Conservation (phyloP, 2,797 vertebrate species). For the Lindbergichthys nudifrons region DNA sequence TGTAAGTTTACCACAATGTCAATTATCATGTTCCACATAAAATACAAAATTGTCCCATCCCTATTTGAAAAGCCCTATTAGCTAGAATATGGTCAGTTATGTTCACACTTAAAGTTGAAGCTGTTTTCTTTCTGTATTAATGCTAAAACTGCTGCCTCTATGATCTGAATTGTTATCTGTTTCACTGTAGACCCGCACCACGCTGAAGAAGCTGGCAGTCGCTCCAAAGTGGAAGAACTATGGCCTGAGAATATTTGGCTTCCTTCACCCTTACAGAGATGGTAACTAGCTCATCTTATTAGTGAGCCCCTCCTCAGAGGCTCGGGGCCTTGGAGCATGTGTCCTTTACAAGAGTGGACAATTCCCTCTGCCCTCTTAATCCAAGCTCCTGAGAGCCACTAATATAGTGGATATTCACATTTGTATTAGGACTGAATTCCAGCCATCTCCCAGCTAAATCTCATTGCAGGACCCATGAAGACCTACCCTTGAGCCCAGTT, state of each 20-base stretch:
- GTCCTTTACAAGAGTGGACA: constrained; percentile 55
- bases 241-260: constrained; percentile 95
- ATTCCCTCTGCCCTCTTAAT: constrained; percentile 54
- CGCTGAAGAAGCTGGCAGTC: constrained; percentile 94
- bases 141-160: neutral
- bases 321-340: constrained; percentile 42
- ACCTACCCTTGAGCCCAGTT: constrained; percentile 50
- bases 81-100: too few species aligned
- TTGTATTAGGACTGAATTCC: constrained; percentile 58
- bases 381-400: constrained; percentile 41
- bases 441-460: constrained; percentile 55
- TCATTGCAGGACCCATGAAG: constrained; percentile 36
- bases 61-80: too few species aligned
- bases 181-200: constrained; percentile 89
- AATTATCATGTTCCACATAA: too few species aligned
- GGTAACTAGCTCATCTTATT: constrained; percentile 82
- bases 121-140: neutral
- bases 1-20: too few species aligned
- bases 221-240: constrained; percentile 99
- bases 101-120: too few species aligned
- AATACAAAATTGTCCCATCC: too few species aligned
- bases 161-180: constrained; percentile 3
- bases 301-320: constrained; percentile 24
- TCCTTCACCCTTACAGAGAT: constrained; percentile 95
- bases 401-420: constrained; percentile 63